Evolutionary conservation across 2,797 vertebrate species (phyloP).

Genomic region (Anisognathus igniventris): DNA sequence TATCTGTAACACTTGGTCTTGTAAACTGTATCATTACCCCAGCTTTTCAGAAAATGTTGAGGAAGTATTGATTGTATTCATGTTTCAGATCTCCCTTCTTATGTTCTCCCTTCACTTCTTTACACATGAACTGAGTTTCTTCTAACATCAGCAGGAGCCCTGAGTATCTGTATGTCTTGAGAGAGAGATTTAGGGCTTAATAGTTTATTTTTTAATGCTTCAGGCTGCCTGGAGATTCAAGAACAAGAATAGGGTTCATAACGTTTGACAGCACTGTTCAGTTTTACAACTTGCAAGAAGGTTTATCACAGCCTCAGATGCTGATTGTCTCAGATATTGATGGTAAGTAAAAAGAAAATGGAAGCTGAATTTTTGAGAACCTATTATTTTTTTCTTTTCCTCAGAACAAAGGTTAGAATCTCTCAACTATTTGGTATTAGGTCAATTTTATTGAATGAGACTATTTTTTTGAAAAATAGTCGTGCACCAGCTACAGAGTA

Average conservation of each 20-base stretch:
- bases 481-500: not conserved
- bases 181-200: not conserved
- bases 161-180: not conserved
- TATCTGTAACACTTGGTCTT: not conserved
- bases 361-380: not conserved
- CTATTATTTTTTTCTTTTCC: not conserved
- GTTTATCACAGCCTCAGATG: conserved; percentile 96
- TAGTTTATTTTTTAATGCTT: conserved; percentile 12
- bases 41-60: not conserved
- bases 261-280: conserved; percentile 96
- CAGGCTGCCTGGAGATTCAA: conserved; percentile 92
- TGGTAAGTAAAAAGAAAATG: conserved; percentile 74
- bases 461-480: not conserved
- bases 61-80: not conserved
- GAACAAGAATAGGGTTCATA: conserved; percentile 92
- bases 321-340: conserved; percentile 95
- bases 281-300: conserved; percentile 96
- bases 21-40: not conserved
- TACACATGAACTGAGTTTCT: not conserved
- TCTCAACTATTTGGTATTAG: not conserved
- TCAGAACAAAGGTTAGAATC: not conserved
- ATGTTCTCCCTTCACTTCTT: not conserved
- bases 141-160: not conserved
- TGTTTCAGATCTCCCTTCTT: not conserved
- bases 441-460: not conserved